Conservation (phyloP, 2,888 invertebrate genomes). For the Horisme vitalbata region DNA sequence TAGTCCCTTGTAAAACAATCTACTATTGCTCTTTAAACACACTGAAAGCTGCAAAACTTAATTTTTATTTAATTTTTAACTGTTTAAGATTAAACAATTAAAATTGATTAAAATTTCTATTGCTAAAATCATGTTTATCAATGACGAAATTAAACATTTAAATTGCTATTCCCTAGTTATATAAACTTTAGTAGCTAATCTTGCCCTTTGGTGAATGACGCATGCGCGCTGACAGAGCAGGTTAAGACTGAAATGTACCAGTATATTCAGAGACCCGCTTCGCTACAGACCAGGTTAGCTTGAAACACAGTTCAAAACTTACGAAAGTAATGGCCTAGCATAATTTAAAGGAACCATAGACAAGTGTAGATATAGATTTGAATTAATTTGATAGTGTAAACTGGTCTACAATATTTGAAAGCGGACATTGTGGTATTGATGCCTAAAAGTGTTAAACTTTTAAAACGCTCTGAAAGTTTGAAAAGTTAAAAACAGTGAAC, state of each 20-base stretch:
- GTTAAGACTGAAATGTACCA: constrained; percentile 33
- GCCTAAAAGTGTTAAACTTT: neutral
- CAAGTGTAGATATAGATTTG: neutral
- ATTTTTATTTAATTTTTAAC: too few species aligned
- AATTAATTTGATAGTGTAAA: constrained; percentile 1
- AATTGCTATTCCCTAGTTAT: constrained; percentile 30
- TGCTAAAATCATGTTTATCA: too few species aligned
- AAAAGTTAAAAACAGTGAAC: constrained; percentile 2
- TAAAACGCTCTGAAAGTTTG: neutral
- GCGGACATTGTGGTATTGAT: neutral
- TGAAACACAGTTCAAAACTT: constrained; percentile 5
- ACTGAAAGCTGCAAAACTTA: too few species aligned
- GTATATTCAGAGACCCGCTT: constrained; percentile 37
- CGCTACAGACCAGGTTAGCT: constrained; percentile 30
- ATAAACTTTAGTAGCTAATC: constrained; percentile 30
- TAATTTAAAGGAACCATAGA: neutral
- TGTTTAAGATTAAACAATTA: too few species aligned
- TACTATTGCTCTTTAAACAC: too few species aligned
- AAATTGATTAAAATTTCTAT: too few species aligned
- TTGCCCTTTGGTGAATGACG: constrained; percentile 30
- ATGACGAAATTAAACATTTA: constrained; percentile 36
- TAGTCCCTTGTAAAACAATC: too few species aligned
- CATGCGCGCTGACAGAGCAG: constrained; percentile 30
- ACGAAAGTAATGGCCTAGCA: constrained; percentile 7
- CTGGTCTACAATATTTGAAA: neutral